Evolutionary conservation across 2,113 vertebrate genomes (phyloP).

Genomic region (Salvelinus namaycush): DNA sequence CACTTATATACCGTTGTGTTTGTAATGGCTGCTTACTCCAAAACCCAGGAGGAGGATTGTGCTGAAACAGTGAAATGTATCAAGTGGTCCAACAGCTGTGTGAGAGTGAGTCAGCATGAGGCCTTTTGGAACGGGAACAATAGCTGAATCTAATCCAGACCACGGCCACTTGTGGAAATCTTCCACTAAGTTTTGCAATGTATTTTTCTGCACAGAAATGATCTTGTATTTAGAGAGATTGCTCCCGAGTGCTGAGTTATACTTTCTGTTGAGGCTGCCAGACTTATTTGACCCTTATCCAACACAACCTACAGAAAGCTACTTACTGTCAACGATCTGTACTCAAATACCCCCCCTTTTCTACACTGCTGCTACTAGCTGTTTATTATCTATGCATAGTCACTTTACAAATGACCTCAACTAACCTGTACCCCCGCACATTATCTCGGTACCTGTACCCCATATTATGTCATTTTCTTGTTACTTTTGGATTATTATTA

Average conservation of each 20-base stretch:
- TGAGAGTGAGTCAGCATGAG: background rate
- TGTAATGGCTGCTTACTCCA: background rate
- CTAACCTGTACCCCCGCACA: too few species aligned
- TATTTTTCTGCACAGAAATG: background rate
- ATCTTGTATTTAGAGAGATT: background rate
- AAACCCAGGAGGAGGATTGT: background rate
- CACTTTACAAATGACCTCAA: too few species aligned
- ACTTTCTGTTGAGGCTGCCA: background rate
- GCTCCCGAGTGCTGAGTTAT: background rate
- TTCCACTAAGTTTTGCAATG: background rate
- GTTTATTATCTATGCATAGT: too few species aligned
- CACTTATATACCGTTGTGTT: background rate
- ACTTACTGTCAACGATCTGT: background rate
- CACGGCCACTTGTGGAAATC: conserved; percentile 14
- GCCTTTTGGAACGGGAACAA: conserved; percentile 19
- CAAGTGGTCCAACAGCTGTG: background rate
- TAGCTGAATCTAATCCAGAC: conserved; percentile 29
- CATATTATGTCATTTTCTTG: too few species aligned
- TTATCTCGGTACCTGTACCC: too few species aligned
- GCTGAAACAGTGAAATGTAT: background rate
- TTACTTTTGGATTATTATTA: too few species aligned
- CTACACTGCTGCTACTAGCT: too few species aligned
- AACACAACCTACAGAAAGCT: background rate
- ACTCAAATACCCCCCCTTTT: too few species aligned
- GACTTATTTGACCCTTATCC: background rate